phyloP scores from a whole-genome alignment of 2,113 vertebrate species.

The Antechinus stuartii region DNA sequence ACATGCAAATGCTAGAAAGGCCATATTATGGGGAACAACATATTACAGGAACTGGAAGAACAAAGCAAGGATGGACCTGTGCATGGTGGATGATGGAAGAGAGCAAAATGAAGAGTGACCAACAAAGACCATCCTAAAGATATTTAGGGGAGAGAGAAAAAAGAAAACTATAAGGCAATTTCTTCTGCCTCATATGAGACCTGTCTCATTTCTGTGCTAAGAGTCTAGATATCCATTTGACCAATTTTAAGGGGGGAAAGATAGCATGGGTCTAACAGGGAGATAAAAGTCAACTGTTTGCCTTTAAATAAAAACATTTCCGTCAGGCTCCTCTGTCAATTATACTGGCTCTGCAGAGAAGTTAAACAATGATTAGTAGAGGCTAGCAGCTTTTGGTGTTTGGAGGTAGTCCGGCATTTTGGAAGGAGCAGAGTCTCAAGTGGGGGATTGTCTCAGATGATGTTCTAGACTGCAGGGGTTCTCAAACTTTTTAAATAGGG shows the following conservation, averaged over 20 bases:
- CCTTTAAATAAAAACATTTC: neutral
- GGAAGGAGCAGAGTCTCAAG: neutral
- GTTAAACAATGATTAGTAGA: constrained; percentile 56
- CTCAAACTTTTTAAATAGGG: no score
- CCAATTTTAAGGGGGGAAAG: constrained; percentile 20
- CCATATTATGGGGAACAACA: neutral
- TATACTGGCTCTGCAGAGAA: constrained; percentile 9
- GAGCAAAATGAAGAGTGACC: neutral
- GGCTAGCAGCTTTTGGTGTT: constrained; percentile 49
- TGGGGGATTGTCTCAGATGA: neutral
- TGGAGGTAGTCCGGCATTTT: constrained; percentile 17
- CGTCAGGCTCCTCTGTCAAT: constrained; percentile 41
- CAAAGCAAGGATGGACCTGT: neutral
- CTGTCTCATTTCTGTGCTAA: neutral
- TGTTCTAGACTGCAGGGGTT: neutral
- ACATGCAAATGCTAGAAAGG: constrained; percentile 28
- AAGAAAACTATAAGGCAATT: neutral
- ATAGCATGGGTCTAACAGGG: constrained; percentile 3
- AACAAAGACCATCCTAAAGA: neutral
- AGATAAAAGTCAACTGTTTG: constrained; percentile 51
- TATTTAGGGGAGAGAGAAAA: neutral
- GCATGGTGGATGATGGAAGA: neutral
- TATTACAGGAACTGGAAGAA: neutral
- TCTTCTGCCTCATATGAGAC: neutral
- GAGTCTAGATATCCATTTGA: neutral